These are phyloP conservation scores for Erinaceus europaeus DNA, from an alignment of 2,113 vertebrate genomes.

Conservation along the genomic window DNA sequence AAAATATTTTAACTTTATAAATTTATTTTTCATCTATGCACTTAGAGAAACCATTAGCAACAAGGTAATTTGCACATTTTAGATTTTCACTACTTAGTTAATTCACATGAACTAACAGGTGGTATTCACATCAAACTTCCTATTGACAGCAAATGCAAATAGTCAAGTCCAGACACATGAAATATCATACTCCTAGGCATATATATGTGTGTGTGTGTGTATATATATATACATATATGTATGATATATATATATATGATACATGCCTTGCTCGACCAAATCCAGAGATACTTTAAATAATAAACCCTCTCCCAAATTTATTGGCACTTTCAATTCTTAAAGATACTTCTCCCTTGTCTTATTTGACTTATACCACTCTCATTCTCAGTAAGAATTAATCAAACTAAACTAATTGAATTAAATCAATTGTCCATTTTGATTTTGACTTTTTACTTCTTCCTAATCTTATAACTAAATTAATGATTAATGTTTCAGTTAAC, in stretches of 20 bases:
- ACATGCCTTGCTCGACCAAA: slow-evolving; percentile 51
- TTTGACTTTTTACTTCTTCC: background rate
- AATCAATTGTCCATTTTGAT: no score
- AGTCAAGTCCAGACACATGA: slow-evolving; percentile 48
- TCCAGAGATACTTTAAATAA: slow-evolving; percentile 50
- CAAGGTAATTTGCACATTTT: background rate
- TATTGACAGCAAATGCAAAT: slow-evolving; percentile 25
- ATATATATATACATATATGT: no score
- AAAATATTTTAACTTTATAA: slow-evolving; percentile 13
- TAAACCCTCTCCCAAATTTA: background rate
- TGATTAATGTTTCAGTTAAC: background rate
- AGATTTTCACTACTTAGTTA: background rate
- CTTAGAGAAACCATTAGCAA: background rate
- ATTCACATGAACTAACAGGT: slow-evolving; percentile 48
- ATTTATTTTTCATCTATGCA: background rate
- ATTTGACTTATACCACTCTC: background rate
- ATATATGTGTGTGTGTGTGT: no score
- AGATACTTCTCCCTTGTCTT: background rate
- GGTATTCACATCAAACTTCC: background rate
- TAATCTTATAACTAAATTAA: background rate
- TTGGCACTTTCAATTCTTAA: slow-evolving; percentile 39
- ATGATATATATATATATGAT: no score
- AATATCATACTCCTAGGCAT: slow-evolving; percentile 42
- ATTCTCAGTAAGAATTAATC: background rate
- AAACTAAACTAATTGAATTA: no score